Percentiles rank a stretch among this genome's conserved stretches.
phyloP scores from a whole-genome alignment of 2,888 invertebrate genomes.

The Scaptomyza caliginosa region DNA sequence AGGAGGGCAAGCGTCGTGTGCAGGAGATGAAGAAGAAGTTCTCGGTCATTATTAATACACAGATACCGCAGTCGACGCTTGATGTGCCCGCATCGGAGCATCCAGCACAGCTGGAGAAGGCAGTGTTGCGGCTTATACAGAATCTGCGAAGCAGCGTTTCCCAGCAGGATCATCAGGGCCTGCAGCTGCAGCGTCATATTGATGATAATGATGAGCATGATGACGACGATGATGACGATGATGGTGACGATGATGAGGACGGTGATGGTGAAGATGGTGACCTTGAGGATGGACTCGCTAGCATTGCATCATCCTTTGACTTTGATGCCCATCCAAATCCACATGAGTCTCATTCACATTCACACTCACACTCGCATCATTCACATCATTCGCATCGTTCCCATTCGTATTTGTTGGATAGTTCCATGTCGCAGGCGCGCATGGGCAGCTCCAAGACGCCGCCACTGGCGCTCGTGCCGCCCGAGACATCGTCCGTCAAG shows the following conservation, averaged over 20 bases:
- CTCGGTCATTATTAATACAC: conserved; percentile 88
- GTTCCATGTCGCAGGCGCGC: conserved; percentile 48
- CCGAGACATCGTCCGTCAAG: conserved; percentile 82
- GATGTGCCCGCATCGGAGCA: conserved; percentile 87
- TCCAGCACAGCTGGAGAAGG: conserved; percentile 88
- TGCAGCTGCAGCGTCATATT: conserved; percentile 19
- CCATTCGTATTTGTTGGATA: conserved; percentile 15
- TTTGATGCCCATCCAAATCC: conserved; percentile 27
- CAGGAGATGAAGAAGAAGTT: conserved; percentile 92
- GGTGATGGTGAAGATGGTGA: conserved; percentile 18
- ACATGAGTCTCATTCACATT: conserved; percentile 27
- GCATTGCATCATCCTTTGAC: conserved; percentile 24
- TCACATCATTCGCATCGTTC: conserved; percentile 10
- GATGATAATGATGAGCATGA: conserved; percentile 27
- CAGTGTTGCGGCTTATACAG: conserved; percentile 88
- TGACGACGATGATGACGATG: conserved; percentile 3
- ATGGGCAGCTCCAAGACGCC: conserved; percentile 77
- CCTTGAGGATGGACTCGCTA: conserved; percentile 30
- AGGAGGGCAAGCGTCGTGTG: conserved; percentile 89
- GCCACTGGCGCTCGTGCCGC: conserved; percentile 83
- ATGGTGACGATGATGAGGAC: conserved; percentile 26
- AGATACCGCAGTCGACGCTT: conserved; percentile 81
- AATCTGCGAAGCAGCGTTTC: conserved; percentile 82
- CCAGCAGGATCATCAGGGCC: conserved; percentile 54
- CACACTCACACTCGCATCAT: conserved; percentile 26